Evolutionary conservation across 2,113 vertebrate species (phyloP).

Genomic region (Hemiprocne comata): DNA sequence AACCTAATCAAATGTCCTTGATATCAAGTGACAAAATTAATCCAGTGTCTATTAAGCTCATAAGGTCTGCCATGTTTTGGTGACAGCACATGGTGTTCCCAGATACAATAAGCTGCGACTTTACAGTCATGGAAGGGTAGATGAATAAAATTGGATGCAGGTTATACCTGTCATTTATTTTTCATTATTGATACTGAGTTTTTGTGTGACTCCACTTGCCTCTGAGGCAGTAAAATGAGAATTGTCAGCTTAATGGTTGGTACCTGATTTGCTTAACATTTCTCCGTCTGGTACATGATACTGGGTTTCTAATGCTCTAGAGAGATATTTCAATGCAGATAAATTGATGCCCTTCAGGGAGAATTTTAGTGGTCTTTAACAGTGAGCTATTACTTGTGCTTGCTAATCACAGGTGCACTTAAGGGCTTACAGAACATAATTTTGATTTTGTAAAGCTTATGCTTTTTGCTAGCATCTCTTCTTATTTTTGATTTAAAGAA

Average conservation of each 20-base stretch:
- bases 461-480: not conserved
- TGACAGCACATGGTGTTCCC: not conserved
- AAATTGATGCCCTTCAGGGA: not conserved
- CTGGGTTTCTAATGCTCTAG: not conserved
- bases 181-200: not conserved
- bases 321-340: not conserved
- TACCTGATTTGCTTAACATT: not conserved
- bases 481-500: conserved; percentile 58
- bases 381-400: not conserved
- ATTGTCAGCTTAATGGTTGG: not conserved
- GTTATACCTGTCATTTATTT: not conserved
- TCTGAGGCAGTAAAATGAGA: not conserved
- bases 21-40: not conserved
- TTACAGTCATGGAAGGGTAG: not conserved
- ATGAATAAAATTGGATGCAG: not conserved
- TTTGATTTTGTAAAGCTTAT: not conserved
- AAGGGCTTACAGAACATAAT: not conserved
- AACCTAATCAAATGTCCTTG: not conserved
- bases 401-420: conserved; percentile 9
- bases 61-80: not conserved
- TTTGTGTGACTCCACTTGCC: not conserved
- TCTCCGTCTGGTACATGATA: not conserved
- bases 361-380: not conserved
- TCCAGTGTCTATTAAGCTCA: not conserved
- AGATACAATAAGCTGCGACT: not conserved